phyloP scores from a whole-genome alignment of 2,113 vertebrate genomes.

The Tympanuchus pallidicinctus region DNA sequence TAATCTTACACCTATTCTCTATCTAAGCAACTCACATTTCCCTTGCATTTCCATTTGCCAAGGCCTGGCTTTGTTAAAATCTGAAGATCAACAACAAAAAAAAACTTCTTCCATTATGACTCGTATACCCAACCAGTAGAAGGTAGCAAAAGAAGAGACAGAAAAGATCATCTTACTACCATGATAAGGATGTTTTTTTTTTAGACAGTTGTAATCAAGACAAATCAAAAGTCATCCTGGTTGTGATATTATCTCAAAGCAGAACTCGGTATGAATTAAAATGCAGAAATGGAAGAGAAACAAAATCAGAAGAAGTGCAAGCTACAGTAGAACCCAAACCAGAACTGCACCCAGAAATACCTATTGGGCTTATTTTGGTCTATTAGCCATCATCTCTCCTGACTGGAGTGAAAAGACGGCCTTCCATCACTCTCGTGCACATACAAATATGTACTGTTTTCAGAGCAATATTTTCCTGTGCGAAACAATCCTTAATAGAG shows the following conservation, averaged over 20 bases:
- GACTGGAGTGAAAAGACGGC: not conserved
- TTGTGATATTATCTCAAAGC: not conserved
- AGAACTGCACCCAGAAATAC: not conserved
- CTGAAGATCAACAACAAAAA: not conserved
- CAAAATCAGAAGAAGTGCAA: not conserved
- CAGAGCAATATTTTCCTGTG: not conserved
- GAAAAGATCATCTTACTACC: not conserved
- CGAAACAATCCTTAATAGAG: not conserved
- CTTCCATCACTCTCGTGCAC: fast-evolving
- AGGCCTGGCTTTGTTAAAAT: not conserved
- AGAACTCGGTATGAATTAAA: not conserved
- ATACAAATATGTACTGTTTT: not conserved
- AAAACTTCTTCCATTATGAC: not conserved
- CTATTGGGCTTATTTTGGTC: not conserved
- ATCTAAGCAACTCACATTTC: not conserved
- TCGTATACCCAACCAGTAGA: not conserved
- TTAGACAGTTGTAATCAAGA: not conserved
- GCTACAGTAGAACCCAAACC: fast-evolving
- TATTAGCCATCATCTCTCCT: not conserved
- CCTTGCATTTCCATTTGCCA: not conserved
- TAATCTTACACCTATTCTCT: not conserved
- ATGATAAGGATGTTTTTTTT: fast-evolving
- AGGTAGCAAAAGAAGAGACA: not conserved
- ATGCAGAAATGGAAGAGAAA: not conserved
- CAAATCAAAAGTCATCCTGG: not conserved